phyloP scores from a whole-genome alignment of 2,797 vertebrate species.

The Sebastes matsubarae region DNA sequence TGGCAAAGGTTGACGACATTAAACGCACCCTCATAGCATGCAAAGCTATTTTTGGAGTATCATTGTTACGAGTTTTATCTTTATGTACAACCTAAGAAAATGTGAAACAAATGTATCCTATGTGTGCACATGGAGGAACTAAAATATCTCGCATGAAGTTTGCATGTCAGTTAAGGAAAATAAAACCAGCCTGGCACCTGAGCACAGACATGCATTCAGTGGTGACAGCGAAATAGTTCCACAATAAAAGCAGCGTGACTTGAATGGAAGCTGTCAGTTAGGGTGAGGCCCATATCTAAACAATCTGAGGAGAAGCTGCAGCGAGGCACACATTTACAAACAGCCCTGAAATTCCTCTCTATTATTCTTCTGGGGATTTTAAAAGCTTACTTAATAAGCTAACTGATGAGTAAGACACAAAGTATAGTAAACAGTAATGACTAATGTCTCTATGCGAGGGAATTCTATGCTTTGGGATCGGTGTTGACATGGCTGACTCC shows the following conservation, averaged over 20 bases:
- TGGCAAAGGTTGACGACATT: slow-evolving; percentile 27
- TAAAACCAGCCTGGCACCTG: not conserved
- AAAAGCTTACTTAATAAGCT: slow-evolving; percentile 64
- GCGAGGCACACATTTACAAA: slow-evolving; percentile 34
- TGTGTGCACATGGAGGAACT: not conserved
- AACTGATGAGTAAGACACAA: slow-evolving; percentile 64
- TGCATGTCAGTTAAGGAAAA: slow-evolving; percentile 9
- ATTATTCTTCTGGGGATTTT: slow-evolving; percentile 59
- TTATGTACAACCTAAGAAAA: not conserved
- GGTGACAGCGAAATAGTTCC: slow-evolving; percentile 11
- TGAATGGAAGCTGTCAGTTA: slow-evolving; percentile 60
- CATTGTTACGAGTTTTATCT: not conserved
- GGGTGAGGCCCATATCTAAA: slow-evolving; percentile 68
- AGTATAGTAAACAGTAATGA: slow-evolving; percentile 70
- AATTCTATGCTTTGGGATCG: slow-evolving; percentile 64
- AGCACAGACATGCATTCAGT: slow-evolving; percentile 10
- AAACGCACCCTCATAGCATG: slow-evolving; percentile 10
- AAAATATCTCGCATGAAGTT: not conserved
- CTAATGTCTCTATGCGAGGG: slow-evolving; percentile 67
- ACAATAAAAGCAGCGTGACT: slow-evolving; percentile 41
- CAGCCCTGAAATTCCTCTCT: slow-evolving; percentile 38
- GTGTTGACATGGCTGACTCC: slow-evolving; percentile 74
- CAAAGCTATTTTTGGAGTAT: slow-evolving; percentile 1
- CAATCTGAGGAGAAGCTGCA: slow-evolving; percentile 48
- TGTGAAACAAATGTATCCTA: not conserved